Evolutionary conservation across 92 coral and sea anemone genomes (phyloP).

Genomic region (Zoanthus gigantus): DNA sequence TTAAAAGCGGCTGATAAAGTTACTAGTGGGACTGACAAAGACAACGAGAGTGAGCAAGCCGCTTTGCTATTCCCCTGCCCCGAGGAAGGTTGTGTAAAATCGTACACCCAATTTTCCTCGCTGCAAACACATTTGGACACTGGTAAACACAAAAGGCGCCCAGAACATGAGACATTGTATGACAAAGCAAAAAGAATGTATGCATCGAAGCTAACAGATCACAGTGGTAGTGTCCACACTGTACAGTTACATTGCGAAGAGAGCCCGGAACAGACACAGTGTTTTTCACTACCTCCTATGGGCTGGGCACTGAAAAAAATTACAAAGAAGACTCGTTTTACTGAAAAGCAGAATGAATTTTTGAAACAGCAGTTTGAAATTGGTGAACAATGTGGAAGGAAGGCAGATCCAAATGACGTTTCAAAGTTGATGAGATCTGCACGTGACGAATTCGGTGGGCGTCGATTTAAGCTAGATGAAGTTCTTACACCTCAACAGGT

Average conservation of each 20-base stretch:
- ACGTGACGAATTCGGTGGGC: slow-evolving; percentile 33
- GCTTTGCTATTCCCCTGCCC: slow-evolving; percentile 45
- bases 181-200: background rate
- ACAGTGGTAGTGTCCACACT: background rate
- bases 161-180: slow-evolving; percentile 33
- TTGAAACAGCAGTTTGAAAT: slow-evolving; percentile 25
- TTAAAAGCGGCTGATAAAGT: background rate
- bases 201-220: background rate
- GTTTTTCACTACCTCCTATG: background rate
- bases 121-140: slow-evolving; percentile 31
- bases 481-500: slow-evolving; percentile 2
- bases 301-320: slow-evolving; percentile 24
- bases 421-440: slow-evolving; percentile 51
- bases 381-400: slow-evolving; percentile 45
- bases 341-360: slow-evolving; percentile 39
- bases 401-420: slow-evolving; percentile 56
- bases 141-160: slow-evolving; percentile 25
- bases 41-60: background rate
- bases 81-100: slow-evolving; percentile 40
- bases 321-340: slow-evolving; percentile 16
- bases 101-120: slow-evolving; percentile 22
- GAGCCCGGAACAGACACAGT: background rate
- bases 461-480: slow-evolving; percentile 44
- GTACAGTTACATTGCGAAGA: background rate
- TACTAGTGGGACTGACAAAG: background rate